phyloP scores from a whole-genome alignment of 2,113 vertebrate genomes.

The Crypturellus undulatus region DNA sequence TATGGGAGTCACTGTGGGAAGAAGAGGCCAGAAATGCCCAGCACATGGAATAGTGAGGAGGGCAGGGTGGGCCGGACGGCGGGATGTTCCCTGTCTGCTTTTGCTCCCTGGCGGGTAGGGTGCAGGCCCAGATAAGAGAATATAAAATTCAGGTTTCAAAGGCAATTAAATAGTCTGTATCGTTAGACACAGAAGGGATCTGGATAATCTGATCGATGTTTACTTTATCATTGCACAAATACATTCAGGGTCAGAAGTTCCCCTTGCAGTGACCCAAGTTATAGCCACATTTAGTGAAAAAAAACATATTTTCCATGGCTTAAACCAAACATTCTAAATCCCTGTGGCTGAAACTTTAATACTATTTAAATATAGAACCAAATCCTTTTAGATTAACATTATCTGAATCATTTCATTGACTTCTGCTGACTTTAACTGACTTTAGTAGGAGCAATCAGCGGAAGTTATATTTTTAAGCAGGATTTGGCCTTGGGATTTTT shows the following conservation, averaged over 20 bases:
- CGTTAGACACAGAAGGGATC: slow-evolving; percentile 3
- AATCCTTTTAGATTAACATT: slow-evolving; percentile 46
- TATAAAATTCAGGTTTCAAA: slow-evolving; percentile 6
- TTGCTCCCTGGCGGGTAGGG: background rate
- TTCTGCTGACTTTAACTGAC: slow-evolving; percentile 3
- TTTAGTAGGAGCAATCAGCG: background rate
- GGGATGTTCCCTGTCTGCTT: background rate
- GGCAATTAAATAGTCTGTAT: slow-evolving; percentile 39
- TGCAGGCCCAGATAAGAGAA: slow-evolving; percentile 4
- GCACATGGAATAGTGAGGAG: background rate
- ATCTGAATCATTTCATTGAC: slow-evolving; percentile 9
- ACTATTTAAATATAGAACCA: slow-evolving; percentile 48
- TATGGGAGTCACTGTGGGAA: background rate
- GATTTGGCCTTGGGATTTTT: background rate
- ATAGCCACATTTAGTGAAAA: background rate
- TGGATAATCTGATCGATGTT: slow-evolving; percentile 17
- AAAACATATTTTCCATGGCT: background rate
- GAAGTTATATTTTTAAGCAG: background rate
- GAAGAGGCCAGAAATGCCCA: background rate
- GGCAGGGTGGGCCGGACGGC: background rate
- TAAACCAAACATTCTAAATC: background rate
- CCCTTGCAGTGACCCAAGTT: slow-evolving; percentile 24
- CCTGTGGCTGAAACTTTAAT: background rate
- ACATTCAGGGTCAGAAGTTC: slow-evolving; percentile 26
- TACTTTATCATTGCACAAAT: slow-evolving; percentile 7